Base-by-base conservation (phyloP, 2,797 vertebrate genomes). In the Hoplostethus atlanticus region DNA sequence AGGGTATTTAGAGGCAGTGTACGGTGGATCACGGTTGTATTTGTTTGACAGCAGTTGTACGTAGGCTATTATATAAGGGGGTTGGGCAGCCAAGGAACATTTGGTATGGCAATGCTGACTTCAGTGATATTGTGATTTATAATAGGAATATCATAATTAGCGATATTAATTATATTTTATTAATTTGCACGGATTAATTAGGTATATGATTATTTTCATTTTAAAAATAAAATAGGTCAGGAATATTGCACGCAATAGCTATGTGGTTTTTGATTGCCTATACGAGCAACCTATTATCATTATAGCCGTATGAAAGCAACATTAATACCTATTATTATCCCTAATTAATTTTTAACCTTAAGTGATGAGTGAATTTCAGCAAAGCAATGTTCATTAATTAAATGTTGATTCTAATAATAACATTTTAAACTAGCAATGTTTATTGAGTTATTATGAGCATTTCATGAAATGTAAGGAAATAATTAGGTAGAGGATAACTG, bases 141-240 rank as follows among this genome's bases (percentile, higher is more conserved):
- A 38, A 38, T 36, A 53, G 21, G 34, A 58, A 17, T 34, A 15
- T 40, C 75, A 74, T 86, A 78, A 89, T 90, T 85, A 87, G 70
- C 44, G 25, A 4, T 78, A 86, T 86, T 90, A 92, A 88, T 88
- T 79, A 68, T 13, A 30, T 34, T 7, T 82, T 79, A 87, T 89
- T 90, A 91, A 92, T 87, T 77, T 76, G 46, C 31, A 48, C 11
- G 15, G n/a, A 47, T 79, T 85, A 76, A 73, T 91, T 85, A 77
- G 47, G 73, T 54, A 2, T 16, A 1, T 25, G 9, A 59, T 73
- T 65, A 56, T 74, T 85, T 55, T 3, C 3, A 36, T 74, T 79
- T 76, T 54, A n/a, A 50, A 40, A 54, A 5, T 65, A 4, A 38
- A 71, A 36, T 16, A 0, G 12, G 67, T 6, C 46, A 50, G 53